These are phyloP conservation scores for Physella acuta DNA, from an alignment of 1,140 invertebrate species.

Conservation along the genomic window DNA sequence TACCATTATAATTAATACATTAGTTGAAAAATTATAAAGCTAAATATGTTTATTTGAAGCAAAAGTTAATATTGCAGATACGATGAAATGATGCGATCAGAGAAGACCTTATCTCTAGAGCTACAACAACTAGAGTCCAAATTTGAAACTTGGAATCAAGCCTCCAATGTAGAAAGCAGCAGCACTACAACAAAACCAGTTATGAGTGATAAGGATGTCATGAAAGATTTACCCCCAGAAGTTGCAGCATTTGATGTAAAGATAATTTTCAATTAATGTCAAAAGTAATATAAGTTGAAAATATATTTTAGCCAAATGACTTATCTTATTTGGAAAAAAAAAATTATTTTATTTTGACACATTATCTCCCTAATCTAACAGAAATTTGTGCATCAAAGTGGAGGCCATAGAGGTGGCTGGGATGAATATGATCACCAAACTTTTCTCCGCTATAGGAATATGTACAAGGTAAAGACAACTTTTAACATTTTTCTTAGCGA, in stretches of 20 bases:
- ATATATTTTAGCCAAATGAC: no score
- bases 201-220: constrained; percentile 46
- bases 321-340: no score
- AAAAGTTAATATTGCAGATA: constrained; percentile 41
- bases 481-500: not conserved
- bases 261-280: not conserved
- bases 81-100: constrained; percentile 54
- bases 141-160: constrained; percentile 54
- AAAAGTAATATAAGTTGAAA: not conserved
- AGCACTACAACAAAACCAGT: constrained; percentile 29
- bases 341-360: not conserved
- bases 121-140: constrained; percentile 53
- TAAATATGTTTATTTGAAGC: no score
- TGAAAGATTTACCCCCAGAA: constrained; percentile 56
- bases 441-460: constrained; percentile 54
- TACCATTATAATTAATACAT: no score
- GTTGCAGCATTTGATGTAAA: constrained; percentile 57
- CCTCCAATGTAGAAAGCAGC: constrained; percentile 12
- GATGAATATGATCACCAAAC: constrained; percentile 60
- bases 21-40: no score
- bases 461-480: constrained; percentile 52
- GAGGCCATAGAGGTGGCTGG: constrained; percentile 57
- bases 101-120: constrained; percentile 48
- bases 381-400: constrained; percentile 58
- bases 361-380: constrained; percentile 33